These are phyloP conservation scores for Platorchestia sp. DNA, from an alignment of 1,140 invertebrate species.

Conservation along the genomic window DNA sequence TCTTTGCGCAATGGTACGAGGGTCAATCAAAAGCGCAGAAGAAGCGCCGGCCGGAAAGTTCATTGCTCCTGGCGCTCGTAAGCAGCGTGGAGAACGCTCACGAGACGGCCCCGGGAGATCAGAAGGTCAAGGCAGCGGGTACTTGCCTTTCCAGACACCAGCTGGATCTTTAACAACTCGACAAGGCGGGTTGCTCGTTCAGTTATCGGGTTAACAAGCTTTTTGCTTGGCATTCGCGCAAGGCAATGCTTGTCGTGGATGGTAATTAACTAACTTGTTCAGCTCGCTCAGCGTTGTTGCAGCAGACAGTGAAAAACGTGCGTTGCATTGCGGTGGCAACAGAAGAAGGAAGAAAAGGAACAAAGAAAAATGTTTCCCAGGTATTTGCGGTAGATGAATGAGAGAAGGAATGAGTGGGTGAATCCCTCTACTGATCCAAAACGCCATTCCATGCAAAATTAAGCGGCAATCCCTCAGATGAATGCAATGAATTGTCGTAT, in stretches of 20 bases:
- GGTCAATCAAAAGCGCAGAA: background rate
- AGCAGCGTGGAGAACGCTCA: background rate
- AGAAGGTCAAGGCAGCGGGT: conserved; percentile 17
- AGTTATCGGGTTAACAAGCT: conserved; percentile 8
- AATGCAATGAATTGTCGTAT: no score
- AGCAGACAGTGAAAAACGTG: background rate
- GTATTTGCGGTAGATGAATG: background rate
- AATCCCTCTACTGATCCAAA: background rate
- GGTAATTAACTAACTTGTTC: background rate
- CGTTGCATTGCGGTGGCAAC: background rate
- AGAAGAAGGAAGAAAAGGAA: background rate
- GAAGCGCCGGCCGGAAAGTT: conserved; percentile 2
- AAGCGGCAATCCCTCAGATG: background rate
- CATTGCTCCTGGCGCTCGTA: background rate
- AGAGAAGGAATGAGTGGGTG: background rate
- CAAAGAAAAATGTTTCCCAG: background rate
- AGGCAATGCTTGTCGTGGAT: background rate
- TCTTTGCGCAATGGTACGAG: background rate
- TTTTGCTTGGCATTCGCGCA: background rate
- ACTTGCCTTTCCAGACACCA: background rate
- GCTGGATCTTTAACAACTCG: background rate
- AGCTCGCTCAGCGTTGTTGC: background rate
- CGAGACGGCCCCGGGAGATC: background rate
- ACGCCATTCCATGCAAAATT: background rate
- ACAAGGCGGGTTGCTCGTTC: background rate